Base-by-base conservation (phyloP, 2,797 vertebrate genomes). In the Enoplosus armatus region DNA sequence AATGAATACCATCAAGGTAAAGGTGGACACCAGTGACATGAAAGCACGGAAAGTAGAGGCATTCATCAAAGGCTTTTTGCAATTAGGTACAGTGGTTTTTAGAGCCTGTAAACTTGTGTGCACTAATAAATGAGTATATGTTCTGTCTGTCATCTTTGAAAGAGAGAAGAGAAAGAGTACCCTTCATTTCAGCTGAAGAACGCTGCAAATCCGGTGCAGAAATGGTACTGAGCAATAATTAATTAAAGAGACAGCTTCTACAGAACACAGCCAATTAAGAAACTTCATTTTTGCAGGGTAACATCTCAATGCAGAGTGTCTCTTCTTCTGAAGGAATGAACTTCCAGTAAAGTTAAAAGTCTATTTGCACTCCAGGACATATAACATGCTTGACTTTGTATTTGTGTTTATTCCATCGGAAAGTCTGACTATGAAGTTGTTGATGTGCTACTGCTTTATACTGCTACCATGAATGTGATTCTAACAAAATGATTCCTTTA, bases 141-240 rank as follows among this genome's bases (percentile, higher is more conserved):
- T 26, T 63, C 24, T 41, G 9, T 45, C 29, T 45, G 31, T 83
- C 39, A 48, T 72, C 45, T 64, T 69, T 72, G 24, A 63, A n/a
- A 58, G 14, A 6, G 22, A 51, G 60, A 39, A 31, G 27, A 41
- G 20, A 45, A 16, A 58, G 35, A 47, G 48, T 14, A 7, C 2
- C 11, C 29, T 61, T 75, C 16, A 70, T 61, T 61, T 72, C 58
- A 75, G 26, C 51, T 37, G 45, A 78, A 58, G 43, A 75, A 45
- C 0, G 2, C 9, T 50, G 61, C 45, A 83, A 71, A 83, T 75
- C 45, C 8, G 5, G 27, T 65, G 67, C 67, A 79, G 43, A 85
- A 85, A 84, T 74, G 43, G 56, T 51, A 64, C 82, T 76, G 24
- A 50, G 67, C 35, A 78, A 86, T 86, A 78, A 88, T 83, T 85